A percentile compares a stretch with the other conserved stretches of the same genome.
Evolutionary conservation across 2,888 invertebrate species (phyloP).

Genomic region (Drosophila greeni): DNA sequence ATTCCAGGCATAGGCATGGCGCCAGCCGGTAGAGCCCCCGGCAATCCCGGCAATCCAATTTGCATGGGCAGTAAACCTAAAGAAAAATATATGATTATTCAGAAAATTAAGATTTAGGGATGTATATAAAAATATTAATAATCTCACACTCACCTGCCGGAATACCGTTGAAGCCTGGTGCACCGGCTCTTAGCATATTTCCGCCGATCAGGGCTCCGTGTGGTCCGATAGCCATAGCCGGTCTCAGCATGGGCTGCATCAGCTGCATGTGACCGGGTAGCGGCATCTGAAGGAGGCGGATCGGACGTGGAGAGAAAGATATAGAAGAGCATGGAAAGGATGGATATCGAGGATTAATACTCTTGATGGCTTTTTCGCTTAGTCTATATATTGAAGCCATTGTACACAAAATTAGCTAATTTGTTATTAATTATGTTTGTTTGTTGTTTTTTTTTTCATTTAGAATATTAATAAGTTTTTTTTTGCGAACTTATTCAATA

Average conservation of each 20-base stretch:
- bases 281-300: constrained; percentile 57
- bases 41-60: constrained; percentile 73
- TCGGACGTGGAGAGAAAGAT: constrained; percentile 47
- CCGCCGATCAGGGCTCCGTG: constrained; percentile 76
- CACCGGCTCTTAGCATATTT: constrained; percentile 74
- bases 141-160: constrained; percentile 74
- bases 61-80: constrained; percentile 78
- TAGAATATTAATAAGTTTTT: constrained; percentile 63
- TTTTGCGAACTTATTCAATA: constrained; percentile 61
- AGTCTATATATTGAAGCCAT: constrained; percentile 70
- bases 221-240: constrained; percentile 77
- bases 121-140: neutral
- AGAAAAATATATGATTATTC: neutral
- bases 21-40: constrained; percentile 59
- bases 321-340: constrained; percentile 70
- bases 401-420: constrained; percentile 73
- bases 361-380: constrained; percentile 39
- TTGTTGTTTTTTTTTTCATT: constrained; percentile 39
- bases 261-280: constrained; percentile 77
- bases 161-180: constrained; percentile 75
- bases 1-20: constrained; percentile 78
- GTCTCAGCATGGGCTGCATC: constrained; percentile 78
- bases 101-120: neutral
- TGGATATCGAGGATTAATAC: constrained; percentile 33
- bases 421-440: constrained; percentile 65